Evolutionary conservation across 2,888 invertebrate species (phyloP), one percentile per base, ranked within the genome.

Genomic region (Oligia latruncula): DNA sequence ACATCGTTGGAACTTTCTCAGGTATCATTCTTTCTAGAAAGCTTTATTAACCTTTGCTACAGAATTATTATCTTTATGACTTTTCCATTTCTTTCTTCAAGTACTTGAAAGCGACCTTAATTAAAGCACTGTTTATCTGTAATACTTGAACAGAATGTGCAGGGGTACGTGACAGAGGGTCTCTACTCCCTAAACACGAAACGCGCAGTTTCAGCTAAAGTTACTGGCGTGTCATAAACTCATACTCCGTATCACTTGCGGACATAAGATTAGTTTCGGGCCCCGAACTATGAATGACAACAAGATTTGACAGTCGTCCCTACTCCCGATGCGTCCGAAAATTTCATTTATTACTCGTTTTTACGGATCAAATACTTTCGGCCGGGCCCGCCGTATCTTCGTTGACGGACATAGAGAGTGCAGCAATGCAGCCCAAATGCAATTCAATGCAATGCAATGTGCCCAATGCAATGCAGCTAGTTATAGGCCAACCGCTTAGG

Each of bases 21-120:
- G 52, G 29, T 23, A 79, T 78, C 29, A 67, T 70, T 73, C 46
- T 62, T 71, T 79, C 40, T 58, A 46, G 79, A 84, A 84, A 71
- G 49, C 70, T 82, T 71, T 78, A 79, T 70, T 65, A 40, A 67
- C 23, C 17, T 67, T 60, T 62, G 35, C 64, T 52, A 52, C 9
- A 23, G 60, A 81, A 40, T 84, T 52, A 67, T 78, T 20, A 77
- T 62, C 29, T 71, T 71, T 71, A 62, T 49, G 20, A 35, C 49
- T 58, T 29, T 55, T 58, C 17, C 40, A 60, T 60, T 52, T n/a
- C 43, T 66, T 60, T 52, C 58, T 52, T 82, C 43, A 81, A 78
- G 29, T 60, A 29, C 29, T 60, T 70, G n/a, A 76, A 76, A 35
- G 15, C 20, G 20, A 40, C 46, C 13, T 79, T 40, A 64, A 55